A percentile compares a stretch with the other conserved stretches of the same genome.
These are phyloP conservation scores for Apodemia mormo DNA, from an alignment of 2,888 invertebrate species.

Conservation along the genomic window DNA sequence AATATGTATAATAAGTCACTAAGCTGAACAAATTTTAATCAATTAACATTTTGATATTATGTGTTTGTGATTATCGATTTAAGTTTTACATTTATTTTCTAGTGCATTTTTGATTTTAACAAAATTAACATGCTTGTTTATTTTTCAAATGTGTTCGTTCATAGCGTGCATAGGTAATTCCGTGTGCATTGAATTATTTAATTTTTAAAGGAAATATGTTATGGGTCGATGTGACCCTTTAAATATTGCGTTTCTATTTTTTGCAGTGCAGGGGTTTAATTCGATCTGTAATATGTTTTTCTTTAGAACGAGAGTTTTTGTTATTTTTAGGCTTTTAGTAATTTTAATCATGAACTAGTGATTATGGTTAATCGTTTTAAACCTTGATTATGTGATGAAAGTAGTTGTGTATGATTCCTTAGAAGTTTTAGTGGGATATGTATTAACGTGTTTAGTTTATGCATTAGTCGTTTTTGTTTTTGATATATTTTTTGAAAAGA, in stretches of 20 bases:
- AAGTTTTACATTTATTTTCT: conserved; percentile 49
- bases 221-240: not conserved
- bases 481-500: conserved; percentile 50
- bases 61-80: conserved; percentile 64
- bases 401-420: conserved; percentile 57
- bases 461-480: conserved; percentile 47
- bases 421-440: conserved; percentile 42
- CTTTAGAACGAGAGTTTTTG: conserved; percentile 37
- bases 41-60: conserved; percentile 65
- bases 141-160: conserved; percentile 54
- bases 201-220: not conserved
- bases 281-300: conserved; percentile 66
- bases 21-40: conserved; percentile 66
- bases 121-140: conserved; percentile 74
- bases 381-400: conserved; percentile 68
- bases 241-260: conserved; percentile 27
- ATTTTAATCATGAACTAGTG: conserved; percentile 78
- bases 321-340: conserved; percentile 42
- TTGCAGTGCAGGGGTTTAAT: conserved; percentile 49
- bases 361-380: conserved; percentile 69
- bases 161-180: conserved; percentile 44
- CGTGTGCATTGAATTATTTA: conserved; percentile 16
- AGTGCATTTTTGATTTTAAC: conserved; percentile 79
- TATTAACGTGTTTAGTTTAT: conserved; percentile 41
- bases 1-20: conserved; percentile 36